Conservation (phyloP, 2,797 vertebrate species). For the Platyrinchus mystaceus region DNA sequence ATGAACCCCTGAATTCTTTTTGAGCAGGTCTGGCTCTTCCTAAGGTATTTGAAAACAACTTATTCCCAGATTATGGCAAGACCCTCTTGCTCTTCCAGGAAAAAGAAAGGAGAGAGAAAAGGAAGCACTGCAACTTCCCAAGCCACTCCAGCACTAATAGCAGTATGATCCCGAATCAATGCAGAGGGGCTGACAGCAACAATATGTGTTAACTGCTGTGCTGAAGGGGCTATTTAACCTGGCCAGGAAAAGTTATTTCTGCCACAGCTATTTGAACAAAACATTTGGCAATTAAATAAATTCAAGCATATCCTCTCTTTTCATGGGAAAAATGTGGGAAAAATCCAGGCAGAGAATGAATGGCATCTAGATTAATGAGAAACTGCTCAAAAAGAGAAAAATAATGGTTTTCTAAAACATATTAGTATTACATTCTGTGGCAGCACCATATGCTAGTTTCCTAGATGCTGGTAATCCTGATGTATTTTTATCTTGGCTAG, state of each 20-base stretch:
- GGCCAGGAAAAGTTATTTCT: conserved; percentile 42
- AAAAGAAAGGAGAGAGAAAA: neutral
- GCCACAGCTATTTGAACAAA: conserved; percentile 21
- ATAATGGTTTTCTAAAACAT: conserved; percentile 26
- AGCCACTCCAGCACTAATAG: neutral
- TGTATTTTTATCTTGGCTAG: conserved; percentile 66
- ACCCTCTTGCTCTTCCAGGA: neutral
- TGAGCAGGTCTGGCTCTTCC: neutral
- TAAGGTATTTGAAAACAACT: neutral
- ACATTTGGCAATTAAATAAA: conserved; percentile 39
- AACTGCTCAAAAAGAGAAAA: conserved; percentile 31
- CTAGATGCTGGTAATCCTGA: conserved; percentile 56
- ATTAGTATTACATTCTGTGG: conserved; percentile 32
- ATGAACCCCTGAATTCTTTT: neutral
- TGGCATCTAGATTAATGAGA: conserved; percentile 14
- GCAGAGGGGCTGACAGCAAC: neutral
- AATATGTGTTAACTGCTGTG: neutral
- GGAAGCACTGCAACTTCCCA: neutral
- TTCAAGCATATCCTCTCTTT: conserved; percentile 38
- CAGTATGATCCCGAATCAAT: neutral
- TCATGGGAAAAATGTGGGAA: neutral
- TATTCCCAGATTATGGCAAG: neutral
- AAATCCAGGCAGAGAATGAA: conserved; percentile 30
- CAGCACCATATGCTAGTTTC: conserved; percentile 59
- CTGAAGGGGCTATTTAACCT: conserved; percentile 8